Base-by-base conservation (phyloP, 2,797 vertebrate genomes). In the Artibeus jamaicensis region DNA sequence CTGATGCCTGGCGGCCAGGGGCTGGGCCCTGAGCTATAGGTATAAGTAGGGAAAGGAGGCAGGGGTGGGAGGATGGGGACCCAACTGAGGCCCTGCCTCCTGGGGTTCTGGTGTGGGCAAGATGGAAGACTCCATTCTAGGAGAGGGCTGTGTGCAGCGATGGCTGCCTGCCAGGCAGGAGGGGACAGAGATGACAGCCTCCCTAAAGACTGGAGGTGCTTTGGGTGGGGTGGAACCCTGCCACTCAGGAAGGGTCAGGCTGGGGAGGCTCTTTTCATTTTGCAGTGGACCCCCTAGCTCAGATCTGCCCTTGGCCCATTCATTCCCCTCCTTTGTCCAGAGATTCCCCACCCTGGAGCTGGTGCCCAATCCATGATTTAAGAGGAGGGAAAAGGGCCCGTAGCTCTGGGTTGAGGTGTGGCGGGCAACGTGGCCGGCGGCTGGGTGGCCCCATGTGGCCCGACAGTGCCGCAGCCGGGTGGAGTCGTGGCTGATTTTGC, bases 381-480 rank as follows among this genome's bases (percentile, higher is more conserved):
- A 90, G 81, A 65, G 82, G 74, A 93, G 89, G 94, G 89, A 92
- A 90, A 95, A 88, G 89, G 84, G 29, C 92, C 90, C 39, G 4
- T 18, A 67, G 83, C 86, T 92, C 78, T 83, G 91, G 96, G 73
- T 86, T 1, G 92, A 96, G 96, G 97, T 94, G 97, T 82, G 95
- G 94, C 57, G 59, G 93, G 91, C 96, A 97, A 97, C 95, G 97
- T 97, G 97, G 97, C 95, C 81, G 59, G 79, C 74, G 93, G 84
- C 95, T 96, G 95, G 94, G 95, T 95, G 94, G 96, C 95, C 96
- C 94, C 93, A 4, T 9, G 79, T 86, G 93, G 81, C 73, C 71
- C 26, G 55, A 88, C 83, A 59, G 90, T 74, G n/a, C 81, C 48
- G 67, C 83, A 85, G 93, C 46, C 29, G 96, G 95, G 96, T 77